These are phyloP conservation scores for Cyanoliseus patagonus DNA, from an alignment of 2,113 vertebrate species.

Conservation along the genomic window DNA sequence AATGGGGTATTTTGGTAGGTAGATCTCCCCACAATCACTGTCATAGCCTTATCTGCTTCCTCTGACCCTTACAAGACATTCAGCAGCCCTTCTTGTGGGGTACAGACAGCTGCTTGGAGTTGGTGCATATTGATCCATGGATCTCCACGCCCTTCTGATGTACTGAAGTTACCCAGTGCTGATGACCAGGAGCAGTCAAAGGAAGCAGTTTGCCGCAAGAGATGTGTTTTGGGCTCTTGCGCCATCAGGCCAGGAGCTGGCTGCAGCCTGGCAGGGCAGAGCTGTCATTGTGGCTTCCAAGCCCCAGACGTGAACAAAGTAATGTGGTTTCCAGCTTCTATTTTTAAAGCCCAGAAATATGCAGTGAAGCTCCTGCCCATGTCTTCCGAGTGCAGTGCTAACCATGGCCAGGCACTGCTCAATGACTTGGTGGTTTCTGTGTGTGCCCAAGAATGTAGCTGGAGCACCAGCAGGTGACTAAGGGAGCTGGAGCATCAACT, in stretches of 20 bases:
- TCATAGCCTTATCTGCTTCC: not conserved
- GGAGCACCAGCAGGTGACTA: not conserved
- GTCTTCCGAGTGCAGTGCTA: not conserved
- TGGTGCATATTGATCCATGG: not conserved
- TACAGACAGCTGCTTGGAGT: not conserved
- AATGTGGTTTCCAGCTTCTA: conserved; percentile 13
- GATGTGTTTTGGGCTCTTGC: not conserved
- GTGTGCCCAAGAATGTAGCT: not conserved
- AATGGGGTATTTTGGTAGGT: not conserved
- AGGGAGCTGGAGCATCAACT: not conserved
- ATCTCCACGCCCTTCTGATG: not conserved
- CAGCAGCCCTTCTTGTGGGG: not conserved
- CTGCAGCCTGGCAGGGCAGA: not conserved
- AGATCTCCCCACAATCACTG: not conserved
- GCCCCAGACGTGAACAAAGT: not conserved
- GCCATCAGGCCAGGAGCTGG: not conserved
- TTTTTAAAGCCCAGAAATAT: conserved; percentile 37
- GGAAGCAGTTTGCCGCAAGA: not conserved
- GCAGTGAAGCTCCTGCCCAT: not conserved
- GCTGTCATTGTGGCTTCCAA: not conserved
- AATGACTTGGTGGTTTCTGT: not conserved
- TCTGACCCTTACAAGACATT: not conserved
- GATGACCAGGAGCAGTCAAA: not conserved
- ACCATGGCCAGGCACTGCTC: not conserved
- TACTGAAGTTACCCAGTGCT: not conserved